phyloP scores from a whole-genome alignment of 2,888 invertebrate species.

The Venusia cambrica region DNA sequence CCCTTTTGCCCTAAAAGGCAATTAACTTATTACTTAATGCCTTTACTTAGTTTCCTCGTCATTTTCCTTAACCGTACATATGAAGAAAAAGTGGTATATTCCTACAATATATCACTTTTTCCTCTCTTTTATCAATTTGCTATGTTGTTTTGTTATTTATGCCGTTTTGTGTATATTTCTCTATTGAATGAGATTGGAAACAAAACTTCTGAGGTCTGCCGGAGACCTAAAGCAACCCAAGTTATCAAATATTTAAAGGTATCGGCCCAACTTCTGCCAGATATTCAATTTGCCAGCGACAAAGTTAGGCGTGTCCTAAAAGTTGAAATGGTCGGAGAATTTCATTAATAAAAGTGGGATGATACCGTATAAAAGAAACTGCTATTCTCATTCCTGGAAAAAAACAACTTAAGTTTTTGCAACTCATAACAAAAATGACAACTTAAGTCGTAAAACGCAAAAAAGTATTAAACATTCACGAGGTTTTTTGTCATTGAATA shows the following conservation, averaged over 20 bases:
- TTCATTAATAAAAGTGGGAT: slow-evolving; percentile 2
- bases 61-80: slow-evolving; percentile 28
- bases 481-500: too few relatives aligned
- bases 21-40: slow-evolving; percentile 35
- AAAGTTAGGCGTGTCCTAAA: slow-evolving; percentile 21
- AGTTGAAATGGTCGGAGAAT: slow-evolving; percentile 7
- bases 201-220: slow-evolving; percentile 23
- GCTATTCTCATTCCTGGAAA: slow-evolving; percentile 1
- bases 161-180: slow-evolving; percentile 16
- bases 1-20: slow-evolving; percentile 40
- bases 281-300: slow-evolving; percentile 25
- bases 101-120: too few relatives aligned
- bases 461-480: too few relatives aligned
- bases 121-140: too few relatives aligned
- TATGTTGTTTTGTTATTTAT: too few relatives aligned
- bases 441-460: too few relatives aligned
- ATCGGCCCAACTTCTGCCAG: slow-evolving; percentile 23
- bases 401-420: too few relatives aligned
- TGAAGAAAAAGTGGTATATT: too few relatives aligned
- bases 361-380: background rate
- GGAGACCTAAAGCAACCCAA: slow-evolving; percentile 16
- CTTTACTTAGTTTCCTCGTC: slow-evolving; percentile 28
- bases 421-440: too few relatives aligned
- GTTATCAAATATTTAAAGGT: slow-evolving; percentile 29
- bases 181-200: slow-evolving; percentile 17